A percentile compares a stretch with the other conserved stretches of the same genome.
Evolutionary conservation across 2,797 vertebrate genomes (phyloP).

Genomic region (Carapus acus): DNA sequence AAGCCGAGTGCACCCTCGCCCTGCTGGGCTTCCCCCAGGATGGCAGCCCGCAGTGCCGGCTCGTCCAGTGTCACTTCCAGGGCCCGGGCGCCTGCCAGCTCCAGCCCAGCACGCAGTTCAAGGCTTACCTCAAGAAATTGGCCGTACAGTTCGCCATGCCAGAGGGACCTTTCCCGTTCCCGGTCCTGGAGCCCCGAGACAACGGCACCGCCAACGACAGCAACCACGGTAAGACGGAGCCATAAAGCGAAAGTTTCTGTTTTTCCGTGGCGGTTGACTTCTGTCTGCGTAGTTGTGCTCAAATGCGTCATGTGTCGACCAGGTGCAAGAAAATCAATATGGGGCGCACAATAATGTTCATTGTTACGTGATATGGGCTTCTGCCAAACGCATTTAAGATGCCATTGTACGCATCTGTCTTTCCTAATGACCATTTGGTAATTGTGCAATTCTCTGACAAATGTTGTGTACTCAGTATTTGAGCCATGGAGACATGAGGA

Average conservation of each 20-base stretch:
- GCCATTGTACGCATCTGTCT: no score
- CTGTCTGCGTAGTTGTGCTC: neutral
- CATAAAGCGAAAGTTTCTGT: neutral
- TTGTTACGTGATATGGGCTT: no score
- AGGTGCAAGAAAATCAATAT: no score
- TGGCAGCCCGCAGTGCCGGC: conserved; percentile 32
- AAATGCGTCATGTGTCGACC: no score
- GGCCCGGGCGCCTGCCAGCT: conserved; percentile 36
- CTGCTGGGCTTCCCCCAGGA: conserved; percentile 32
- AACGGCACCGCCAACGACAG: neutral
- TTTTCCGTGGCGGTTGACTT: neutral
- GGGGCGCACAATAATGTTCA: no score
- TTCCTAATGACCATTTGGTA: no score
- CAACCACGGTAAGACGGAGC: conserved; percentile 19
- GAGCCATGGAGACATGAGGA: no score
- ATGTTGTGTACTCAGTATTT: no score
- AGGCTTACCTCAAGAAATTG: conserved; percentile 23
- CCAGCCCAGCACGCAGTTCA: conserved; percentile 1
- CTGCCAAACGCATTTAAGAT: no score
- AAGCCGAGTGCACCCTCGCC: conserved; percentile 44
- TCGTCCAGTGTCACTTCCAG: conserved; percentile 35
- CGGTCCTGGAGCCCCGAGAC: neutral
- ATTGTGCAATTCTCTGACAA: no score
- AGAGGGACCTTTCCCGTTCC: accelerated
- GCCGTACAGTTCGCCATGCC: accelerated